Percentiles rank a stretch among this genome's conserved stretches.
Conservation (phyloP, 2,888 invertebrate genomes). For the Brachylomia viminalis region DNA sequence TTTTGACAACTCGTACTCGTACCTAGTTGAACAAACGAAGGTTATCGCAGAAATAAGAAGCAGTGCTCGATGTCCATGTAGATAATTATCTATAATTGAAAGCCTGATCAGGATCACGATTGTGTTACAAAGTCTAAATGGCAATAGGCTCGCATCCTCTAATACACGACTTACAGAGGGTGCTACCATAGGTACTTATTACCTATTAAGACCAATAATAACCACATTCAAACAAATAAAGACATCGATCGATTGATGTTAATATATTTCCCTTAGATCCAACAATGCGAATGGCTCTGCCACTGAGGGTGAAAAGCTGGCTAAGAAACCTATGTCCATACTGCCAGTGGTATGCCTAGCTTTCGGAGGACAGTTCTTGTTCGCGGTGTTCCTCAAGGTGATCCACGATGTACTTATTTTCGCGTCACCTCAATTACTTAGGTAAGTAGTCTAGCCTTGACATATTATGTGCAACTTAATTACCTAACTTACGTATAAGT, state of each 20-base stretch:
- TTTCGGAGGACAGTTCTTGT: constrained; percentile 94
- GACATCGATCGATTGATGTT: neutral
- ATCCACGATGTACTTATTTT: constrained; percentile 72
- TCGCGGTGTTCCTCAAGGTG: constrained; percentile 94
- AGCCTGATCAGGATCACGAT: constrained; percentile 19
- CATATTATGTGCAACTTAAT: neutral
- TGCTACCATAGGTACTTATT: neutral
- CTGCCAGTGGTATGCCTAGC: constrained; percentile 94
- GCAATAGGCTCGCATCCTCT: neutral
- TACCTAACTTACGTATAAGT: neutral
- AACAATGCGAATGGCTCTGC: constrained; percentile 32
- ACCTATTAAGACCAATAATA: neutral
- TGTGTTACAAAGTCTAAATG: constrained; percentile 2
- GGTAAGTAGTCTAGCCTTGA: constrained; percentile 54
- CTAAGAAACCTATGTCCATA: constrained; percentile 92
- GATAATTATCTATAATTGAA: neutral
- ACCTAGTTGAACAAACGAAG: neutral
- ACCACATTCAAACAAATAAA: neutral
- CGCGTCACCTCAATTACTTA: constrained; percentile 63
- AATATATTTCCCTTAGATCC: constrained; percentile 19
- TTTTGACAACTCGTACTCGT: constrained; percentile 4
- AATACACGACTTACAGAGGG: neutral
- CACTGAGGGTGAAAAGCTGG: constrained; percentile 19
- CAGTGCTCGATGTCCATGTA: constrained; percentile 25
- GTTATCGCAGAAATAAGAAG: constrained; percentile 15